These are phyloP conservation scores for Adoxophyes honmai DNA, from an alignment of 1,140 invertebrate genomes.

Conservation along the genomic window DNA sequence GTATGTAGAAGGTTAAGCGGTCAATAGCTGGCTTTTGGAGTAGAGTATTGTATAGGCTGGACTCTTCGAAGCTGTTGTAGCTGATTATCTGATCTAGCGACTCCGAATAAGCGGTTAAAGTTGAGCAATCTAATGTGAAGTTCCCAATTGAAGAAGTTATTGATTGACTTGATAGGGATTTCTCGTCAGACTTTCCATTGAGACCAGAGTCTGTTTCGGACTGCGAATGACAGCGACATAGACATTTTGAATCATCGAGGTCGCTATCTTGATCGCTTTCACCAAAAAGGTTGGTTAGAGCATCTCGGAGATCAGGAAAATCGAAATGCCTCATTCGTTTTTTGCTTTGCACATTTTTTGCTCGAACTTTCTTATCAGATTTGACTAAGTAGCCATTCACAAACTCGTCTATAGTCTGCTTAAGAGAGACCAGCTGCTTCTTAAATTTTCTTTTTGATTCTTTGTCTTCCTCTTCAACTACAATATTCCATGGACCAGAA, in stretches of 20 bases:
- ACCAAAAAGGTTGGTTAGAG: constrained; percentile 50
- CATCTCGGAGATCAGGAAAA: constrained; percentile 59
- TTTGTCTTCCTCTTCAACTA: constrained; percentile 52
- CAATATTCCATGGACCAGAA: constrained; percentile 50
- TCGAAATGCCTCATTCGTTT: constrained; percentile 62
- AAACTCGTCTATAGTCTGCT: constrained; percentile 48
- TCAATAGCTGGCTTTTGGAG: constrained; percentile 60
- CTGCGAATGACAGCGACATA: constrained; percentile 43
- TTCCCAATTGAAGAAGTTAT: constrained; percentile 67
- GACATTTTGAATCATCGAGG: constrained; percentile 34
- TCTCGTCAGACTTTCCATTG: constrained; percentile 36
- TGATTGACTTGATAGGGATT: constrained; percentile 34
- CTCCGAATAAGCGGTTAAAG: constrained; percentile 60
- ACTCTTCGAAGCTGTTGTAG: constrained; percentile 62
- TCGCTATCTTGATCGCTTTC: constrained; percentile 28
- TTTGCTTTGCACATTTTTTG: constrained; percentile 36
- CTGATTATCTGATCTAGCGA: constrained; percentile 59
- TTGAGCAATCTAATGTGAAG: constrained; percentile 55
- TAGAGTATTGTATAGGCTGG: constrained; percentile 41
- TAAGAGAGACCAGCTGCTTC: constrained; percentile 51
- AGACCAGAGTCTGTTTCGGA: constrained; percentile 44
- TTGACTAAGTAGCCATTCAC: constrained; percentile 39
- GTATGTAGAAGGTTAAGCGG: constrained; percentile 62
- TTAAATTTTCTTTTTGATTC: constrained; percentile 45
- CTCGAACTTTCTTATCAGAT: not conserved